phyloP scores from a whole-genome alignment of 2,888 invertebrate species.

The Epicampocera succincta region DNA sequence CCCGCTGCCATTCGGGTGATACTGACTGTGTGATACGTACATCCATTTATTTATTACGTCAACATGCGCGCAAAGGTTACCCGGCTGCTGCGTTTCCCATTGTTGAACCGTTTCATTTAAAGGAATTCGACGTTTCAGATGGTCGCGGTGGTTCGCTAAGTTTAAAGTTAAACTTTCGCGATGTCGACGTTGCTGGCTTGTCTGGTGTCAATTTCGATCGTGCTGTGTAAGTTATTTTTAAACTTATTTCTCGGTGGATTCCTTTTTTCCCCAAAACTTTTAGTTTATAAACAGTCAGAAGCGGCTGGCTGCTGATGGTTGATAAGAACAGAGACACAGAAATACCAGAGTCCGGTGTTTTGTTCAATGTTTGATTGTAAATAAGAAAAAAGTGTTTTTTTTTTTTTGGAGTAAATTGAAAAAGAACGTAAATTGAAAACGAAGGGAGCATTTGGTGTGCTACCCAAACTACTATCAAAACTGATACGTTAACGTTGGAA shows the following conservation, averaged over 20 bases:
- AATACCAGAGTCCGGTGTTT: no score
- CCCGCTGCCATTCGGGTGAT: conserved; percentile 77
- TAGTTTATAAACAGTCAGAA: not conserved
- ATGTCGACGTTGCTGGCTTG: conserved; percentile 78
- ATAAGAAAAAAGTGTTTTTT: no score
- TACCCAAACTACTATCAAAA: no score
- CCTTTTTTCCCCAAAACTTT: not conserved
- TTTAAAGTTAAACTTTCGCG: conserved; percentile 78
- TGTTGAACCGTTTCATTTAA: conserved; percentile 79
- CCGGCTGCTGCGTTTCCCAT: conserved; percentile 77
- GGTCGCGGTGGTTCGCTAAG: conserved; percentile 77
- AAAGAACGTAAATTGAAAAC: not conserved
- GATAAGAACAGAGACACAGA: no score
- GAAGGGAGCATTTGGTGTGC: not conserved
- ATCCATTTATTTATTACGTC: conserved; percentile 74
- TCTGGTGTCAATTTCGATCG: conserved; percentile 77
- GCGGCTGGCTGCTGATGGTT: not conserved
- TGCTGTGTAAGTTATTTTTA: conserved; percentile 77
- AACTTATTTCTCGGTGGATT: conserved; percentile 28
- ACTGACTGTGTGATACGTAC: conserved; percentile 77
- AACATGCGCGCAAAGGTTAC: conserved; percentile 77
- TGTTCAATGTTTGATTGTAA: no score
- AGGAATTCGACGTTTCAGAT: conserved; percentile 78
- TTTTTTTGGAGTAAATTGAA: no score
- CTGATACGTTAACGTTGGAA: no score